Conservation (phyloP, 2,888 invertebrate species). For the Apodemia zela region DNA sequence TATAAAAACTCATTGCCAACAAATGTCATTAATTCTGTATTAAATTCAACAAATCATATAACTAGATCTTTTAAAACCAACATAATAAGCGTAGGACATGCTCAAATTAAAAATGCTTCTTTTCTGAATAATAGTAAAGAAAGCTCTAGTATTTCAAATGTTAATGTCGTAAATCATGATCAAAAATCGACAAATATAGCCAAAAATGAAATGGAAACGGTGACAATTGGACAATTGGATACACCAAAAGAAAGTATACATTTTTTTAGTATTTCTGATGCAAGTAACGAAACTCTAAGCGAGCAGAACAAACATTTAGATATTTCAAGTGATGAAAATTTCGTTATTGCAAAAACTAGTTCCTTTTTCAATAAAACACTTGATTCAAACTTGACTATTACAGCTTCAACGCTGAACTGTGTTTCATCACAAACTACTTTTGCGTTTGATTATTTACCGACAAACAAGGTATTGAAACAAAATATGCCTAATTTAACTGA, state of each 20-base stretch:
- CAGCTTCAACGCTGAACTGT: slow-evolving; percentile 19
- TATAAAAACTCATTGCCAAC: neutral
- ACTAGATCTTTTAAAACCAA: slow-evolving; percentile 40
- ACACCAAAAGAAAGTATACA: neutral
- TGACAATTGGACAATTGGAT: slow-evolving; percentile 3
- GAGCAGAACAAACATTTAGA: slow-evolving; percentile 28
- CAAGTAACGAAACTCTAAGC: slow-evolving; percentile 39
- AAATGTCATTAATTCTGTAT: neutral
- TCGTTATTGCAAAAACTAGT: slow-evolving; percentile 40
- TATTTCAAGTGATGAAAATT: slow-evolving; percentile 37
- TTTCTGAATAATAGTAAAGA: slow-evolving; percentile 30
- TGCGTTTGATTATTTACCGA: neutral
- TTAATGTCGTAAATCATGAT: slow-evolving; percentile 29
- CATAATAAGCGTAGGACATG: slow-evolving; percentile 47
- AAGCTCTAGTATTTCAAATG: slow-evolving; percentile 21
- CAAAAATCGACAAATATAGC: slow-evolving; percentile 33
- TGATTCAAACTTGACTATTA: slow-evolving; percentile 37
- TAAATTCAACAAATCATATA: neutral
- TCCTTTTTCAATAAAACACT: slow-evolving; percentile 41
- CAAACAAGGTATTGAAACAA: neutral
- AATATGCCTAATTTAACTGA: neutral
- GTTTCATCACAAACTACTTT: neutral
- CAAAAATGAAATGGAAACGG: neutral
- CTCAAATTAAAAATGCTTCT: slow-evolving; percentile 40
- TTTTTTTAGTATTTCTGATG: slow-evolving; percentile 8